Base-by-base conservation (phyloP, 92 coral and sea anemone genomes). In the Parazoanthus atlanticus region DNA sequence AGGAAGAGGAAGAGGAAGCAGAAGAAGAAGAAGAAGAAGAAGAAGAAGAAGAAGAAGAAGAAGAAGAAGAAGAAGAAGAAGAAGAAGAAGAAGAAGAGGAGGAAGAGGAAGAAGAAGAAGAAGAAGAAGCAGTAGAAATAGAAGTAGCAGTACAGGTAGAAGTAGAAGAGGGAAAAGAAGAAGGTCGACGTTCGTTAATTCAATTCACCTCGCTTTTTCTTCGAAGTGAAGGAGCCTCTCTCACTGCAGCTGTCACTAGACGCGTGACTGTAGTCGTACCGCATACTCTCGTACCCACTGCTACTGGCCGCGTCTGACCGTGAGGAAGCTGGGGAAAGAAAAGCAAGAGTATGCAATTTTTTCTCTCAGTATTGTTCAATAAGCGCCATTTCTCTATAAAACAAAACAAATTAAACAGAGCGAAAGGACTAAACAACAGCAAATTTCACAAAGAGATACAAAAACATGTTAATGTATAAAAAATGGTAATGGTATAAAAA, bases 251-350 rank as follows among this genome's bases (percentile, higher is more conserved):
- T 96, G 84, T 96, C 98, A 86, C 98, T 97, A 0, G 97, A 94
- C 46, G 96, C 97, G 81, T 94, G 98, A 81, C 98, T 94, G 34
- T 90, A 93, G 65, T 96, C 99, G 89, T 97, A 94, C 49, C 95
- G 93, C 98, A 95, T 97, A 89, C 98, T 95, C 90, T 97, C 98
- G 83, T 95, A 95, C 54, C 99, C 98, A 89, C 99, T 97, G 85
- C 99, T 97, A 96, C 99, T 96, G 90, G 96, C 91, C 43, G 98
- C 95, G 36, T 95, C 99, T 32, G 98, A 96, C 83, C 97, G 91
- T 2, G 98, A 93, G 77, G 98, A 95, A 23, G 92, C 97, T 94
- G 78, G 61, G 85, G 26, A 38, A 40, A 76, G 46, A 21, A 81
- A 12, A 33, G 90, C 16, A 40, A 13, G 69, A 29, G 23, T 84